Conservation (phyloP, 1,140 invertebrate species). For the Homarus americanus region DNA sequence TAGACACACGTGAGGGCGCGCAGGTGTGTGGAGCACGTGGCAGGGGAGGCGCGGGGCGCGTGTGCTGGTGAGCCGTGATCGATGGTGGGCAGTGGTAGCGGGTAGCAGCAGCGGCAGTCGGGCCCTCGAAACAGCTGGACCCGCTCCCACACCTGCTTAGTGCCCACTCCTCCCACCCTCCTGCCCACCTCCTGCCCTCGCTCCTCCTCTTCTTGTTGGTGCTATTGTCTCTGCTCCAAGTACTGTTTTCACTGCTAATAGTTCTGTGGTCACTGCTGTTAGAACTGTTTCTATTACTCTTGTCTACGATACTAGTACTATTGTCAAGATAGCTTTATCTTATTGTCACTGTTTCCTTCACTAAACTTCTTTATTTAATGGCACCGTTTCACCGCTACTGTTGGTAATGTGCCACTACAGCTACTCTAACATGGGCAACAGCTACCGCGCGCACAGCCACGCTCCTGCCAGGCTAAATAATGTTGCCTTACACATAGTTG, state of each 20-base stretch:
- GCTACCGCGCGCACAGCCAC: background rate
- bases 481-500: no score
- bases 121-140: background rate
- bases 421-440: background rate
- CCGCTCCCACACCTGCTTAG: slow-evolving; percentile 16
- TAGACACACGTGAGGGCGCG: slow-evolving; percentile 42
- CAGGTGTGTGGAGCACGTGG: slow-evolving; percentile 56
- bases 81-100: background rate
- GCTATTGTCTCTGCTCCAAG: background rate
- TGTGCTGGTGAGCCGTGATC: slow-evolving; percentile 22
- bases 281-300: no score
- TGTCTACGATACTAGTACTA: no score
- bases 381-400: no score
- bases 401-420: background rate
- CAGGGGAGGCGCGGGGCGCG: background rate
- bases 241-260: no score
- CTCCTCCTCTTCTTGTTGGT: background rate
- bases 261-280: no score
- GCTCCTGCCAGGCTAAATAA: no score
- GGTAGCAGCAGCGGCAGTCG: slow-evolving; percentile 28
- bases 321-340: no score
- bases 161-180: background rate
- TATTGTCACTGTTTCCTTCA: no score
- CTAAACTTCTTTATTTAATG: no score
- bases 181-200: background rate